A percentile compares a stretch with the other conserved stretches of the same genome.
Conservation (phyloP, 2,797 vertebrate species). For the Leptatherina wallacei region DNA sequence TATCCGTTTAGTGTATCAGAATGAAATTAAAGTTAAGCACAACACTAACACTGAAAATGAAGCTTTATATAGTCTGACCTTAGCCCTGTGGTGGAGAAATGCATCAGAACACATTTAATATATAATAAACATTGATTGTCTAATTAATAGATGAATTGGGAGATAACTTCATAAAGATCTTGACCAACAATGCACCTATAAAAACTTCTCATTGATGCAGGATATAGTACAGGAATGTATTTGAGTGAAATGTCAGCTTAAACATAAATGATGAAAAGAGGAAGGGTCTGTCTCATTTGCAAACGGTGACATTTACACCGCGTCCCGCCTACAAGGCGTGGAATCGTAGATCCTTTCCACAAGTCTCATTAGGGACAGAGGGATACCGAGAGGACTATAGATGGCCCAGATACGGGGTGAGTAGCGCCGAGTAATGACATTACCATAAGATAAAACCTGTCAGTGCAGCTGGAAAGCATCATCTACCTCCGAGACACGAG, state of each 20-base stretch:
- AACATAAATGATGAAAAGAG: constrained; percentile 8
- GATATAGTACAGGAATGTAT: neutral
- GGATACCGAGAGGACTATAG: constrained; percentile 58
- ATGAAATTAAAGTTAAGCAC: neutral
- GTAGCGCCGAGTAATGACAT: constrained; percentile 39
- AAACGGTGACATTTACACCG: constrained; percentile 64
- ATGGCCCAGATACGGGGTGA: constrained; percentile 62
- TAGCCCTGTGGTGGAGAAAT: no score
- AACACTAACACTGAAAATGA: no score
- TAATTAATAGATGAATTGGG: neutral
- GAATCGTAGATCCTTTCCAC: constrained; percentile 61
- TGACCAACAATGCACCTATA: neutral
- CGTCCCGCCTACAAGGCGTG: constrained; percentile 81
- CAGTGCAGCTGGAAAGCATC: neutral
- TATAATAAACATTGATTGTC: no score
- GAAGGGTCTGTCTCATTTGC: constrained; percentile 39
- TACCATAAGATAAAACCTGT: neutral
- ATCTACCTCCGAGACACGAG: constrained; percentile 28
- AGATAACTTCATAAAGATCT: neutral
- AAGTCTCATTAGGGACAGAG: constrained; percentile 48
- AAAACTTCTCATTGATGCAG: neutral
- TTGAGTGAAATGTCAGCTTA: constrained; percentile 10
- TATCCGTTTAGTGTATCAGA: neutral
- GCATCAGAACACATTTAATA: neutral
- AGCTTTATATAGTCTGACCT: no score